Evolutionary conservation across 2,888 invertebrate species (phyloP), one percentile per base, ranked within the genome.

Genomic region (Neocrepidodera transversa): DNA sequence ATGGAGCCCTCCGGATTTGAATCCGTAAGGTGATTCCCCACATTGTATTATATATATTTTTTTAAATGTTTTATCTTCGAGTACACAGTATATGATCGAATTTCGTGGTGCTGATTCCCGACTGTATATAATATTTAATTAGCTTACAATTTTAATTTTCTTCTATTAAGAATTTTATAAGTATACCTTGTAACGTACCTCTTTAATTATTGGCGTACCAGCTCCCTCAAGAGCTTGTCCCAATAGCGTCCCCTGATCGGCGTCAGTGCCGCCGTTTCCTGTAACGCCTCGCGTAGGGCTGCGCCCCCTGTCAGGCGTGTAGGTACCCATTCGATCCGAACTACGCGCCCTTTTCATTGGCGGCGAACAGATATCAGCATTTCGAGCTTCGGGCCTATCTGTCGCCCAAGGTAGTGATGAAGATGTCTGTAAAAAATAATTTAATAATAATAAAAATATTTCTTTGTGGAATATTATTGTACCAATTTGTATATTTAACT

Each of bases 221-320:
- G 89, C 51, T 87, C 86, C 88, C 78, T 92, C 92, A 65, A 92
- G 81, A 2, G 90, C 88, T 75, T 92, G 92, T 40, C 90, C 87
- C 68, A 93, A 83, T 49, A 92, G 80, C 0, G 90, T 30, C 85
- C 86, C 70, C 84, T 84, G 56, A 62, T 63, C 28, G 14, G 20
- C 23, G 20, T 53, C 47, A 36, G 38, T 16, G 1, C 45, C 45
- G 1, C 45, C 45, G 58, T 65, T 64, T 13, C 58, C 53, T 7
- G 30, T 54, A 26, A 26, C 20, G 59, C 84, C 83, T 59, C 86
- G 82, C 38, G 86, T 84, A 38, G 87, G 87, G 78, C 87, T 87
- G 55, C 83, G 78, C 30, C 76, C 81, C 70, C 82, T 77, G 65
- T 83, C 83, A 36, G 78, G 78, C 8, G 75, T 76, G 62, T 71